phyloP scores from a whole-genome alignment of 1,140 invertebrate species.

The Drosophila leontia region DNA sequence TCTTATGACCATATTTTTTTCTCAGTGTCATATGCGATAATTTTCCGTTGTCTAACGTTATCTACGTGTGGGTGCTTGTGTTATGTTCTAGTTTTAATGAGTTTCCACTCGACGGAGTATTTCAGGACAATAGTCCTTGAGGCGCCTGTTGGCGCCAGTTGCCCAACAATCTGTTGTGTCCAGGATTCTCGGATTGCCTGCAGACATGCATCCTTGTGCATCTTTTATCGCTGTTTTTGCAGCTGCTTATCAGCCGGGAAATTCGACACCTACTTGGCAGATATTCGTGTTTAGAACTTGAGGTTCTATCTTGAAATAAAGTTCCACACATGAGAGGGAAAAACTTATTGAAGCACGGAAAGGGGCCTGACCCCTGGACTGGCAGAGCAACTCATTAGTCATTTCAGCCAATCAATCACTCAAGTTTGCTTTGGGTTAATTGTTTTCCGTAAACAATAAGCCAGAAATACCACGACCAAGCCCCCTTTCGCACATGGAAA shows the following conservation, averaged over 20 bases:
- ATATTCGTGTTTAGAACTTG: conserved; percentile 18
- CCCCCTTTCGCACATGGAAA: conserved; percentile 25
- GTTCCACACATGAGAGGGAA: conserved; percentile 20
- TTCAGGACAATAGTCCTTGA: conserved; percentile 62
- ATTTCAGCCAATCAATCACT: conserved; percentile 62
- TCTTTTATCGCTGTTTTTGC: conserved; percentile 31
- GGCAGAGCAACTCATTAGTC: conserved; percentile 55
- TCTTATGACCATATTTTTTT: conserved; percentile 8
- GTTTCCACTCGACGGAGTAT: conserved; percentile 65
- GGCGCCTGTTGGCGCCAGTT: conserved; percentile 75
- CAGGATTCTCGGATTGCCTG: conserved; percentile 35
- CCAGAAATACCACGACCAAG: conserved; percentile 33
- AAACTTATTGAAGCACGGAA: conserved; percentile 19
- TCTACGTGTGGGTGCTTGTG: conserved; percentile 47
- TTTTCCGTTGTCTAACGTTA: conserved; percentile 40
- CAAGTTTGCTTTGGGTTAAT: conserved; percentile 57
- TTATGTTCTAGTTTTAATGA: conserved; percentile 80
- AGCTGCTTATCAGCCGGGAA: conserved; percentile 35
- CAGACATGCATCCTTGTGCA: conserved; percentile 34
- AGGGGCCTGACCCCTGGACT: background rate
- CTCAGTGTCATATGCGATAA: conserved; percentile 50
- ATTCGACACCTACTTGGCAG: conserved; percentile 35
- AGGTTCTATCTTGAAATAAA: conserved; percentile 2
- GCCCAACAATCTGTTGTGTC: conserved; percentile 42
- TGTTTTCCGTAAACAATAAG: conserved; percentile 59